Percentiles rank a stretch among this genome's conserved stretches.
These are phyloP conservation scores for Procambarus virginalis DNA, from an alignment of 1,140 invertebrate species.

Conservation along the genomic window DNA sequence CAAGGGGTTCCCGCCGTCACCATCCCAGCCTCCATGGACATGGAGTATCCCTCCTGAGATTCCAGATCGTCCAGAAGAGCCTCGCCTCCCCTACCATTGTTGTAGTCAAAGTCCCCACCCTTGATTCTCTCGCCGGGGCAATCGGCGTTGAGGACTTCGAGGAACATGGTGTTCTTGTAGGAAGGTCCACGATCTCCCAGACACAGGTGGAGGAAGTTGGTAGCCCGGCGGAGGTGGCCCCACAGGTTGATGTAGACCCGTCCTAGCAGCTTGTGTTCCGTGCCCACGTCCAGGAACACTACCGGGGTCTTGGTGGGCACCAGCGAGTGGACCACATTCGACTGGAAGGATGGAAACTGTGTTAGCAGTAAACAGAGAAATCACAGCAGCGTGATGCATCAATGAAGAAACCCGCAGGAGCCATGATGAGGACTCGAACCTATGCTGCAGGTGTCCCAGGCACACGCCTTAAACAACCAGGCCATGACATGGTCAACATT, in stretches of 20 bases:
- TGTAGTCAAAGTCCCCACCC: constrained; percentile 68
- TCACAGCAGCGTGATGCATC: no score
- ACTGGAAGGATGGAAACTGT: constrained; percentile 30
- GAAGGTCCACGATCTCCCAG: constrained; percentile 59
- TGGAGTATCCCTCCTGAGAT: constrained; percentile 62
- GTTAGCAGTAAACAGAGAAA: neutral
- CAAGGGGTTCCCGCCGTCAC: constrained; percentile 55
- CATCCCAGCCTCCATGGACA: constrained; percentile 67
- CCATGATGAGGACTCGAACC: no score
- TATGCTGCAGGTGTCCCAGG: no score
- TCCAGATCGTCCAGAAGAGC: constrained; percentile 64
- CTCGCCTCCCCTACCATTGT: constrained; percentile 65
- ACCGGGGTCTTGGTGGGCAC: constrained; percentile 59
- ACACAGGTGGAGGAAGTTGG: constrained; percentile 66
- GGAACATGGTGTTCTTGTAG: constrained; percentile 60
- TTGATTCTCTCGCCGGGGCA: constrained; percentile 57
- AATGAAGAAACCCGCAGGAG: no score
- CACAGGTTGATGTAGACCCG: constrained; percentile 67
- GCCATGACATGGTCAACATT: no score
- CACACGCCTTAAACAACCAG: no score
- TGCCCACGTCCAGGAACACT: constrained; percentile 65
- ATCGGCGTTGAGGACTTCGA: constrained; percentile 61
- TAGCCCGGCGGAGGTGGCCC: constrained; percentile 62
- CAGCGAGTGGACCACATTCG: constrained; percentile 45
- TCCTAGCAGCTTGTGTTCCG: constrained; percentile 39